Percentiles rank a stretch among this genome's conserved stretches.
These are phyloP conservation scores for Panagrolaimus sp. DNA, from an alignment of 1,140 invertebrate genomes.

Conservation along the genomic window DNA sequence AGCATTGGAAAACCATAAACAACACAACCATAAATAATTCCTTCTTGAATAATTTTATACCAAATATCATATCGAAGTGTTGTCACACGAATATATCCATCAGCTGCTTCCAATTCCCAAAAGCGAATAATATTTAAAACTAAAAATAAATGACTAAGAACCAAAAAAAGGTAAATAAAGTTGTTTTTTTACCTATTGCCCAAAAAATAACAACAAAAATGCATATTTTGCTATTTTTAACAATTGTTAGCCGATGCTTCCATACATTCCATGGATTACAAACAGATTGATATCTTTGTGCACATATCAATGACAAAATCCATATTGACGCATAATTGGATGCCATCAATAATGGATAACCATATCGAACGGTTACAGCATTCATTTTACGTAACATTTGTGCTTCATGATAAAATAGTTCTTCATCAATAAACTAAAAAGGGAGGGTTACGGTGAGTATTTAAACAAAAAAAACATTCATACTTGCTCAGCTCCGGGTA, in stretches of 20 bases:
- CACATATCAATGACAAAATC: constrained; percentile 39
- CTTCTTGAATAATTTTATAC: constrained; percentile 43
- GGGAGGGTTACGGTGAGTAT: not conserved
- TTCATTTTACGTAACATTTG: constrained; percentile 20
- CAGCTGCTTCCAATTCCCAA: constrained; percentile 27
- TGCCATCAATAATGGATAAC: constrained; percentile 36
- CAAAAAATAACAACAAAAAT: constrained; percentile 22
- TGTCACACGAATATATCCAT: not conserved
- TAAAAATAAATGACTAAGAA: constrained; percentile 4
- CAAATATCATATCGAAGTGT: constrained; percentile 26
- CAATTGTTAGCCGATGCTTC: constrained; percentile 25
- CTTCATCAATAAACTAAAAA: constrained; percentile 40
- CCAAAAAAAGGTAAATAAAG: no score
- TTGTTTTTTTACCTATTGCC: constrained; percentile 25
- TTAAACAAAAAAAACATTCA: not conserved
- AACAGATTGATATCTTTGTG: constrained; percentile 37
- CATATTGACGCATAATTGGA: constrained; percentile 40
- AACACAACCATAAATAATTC: constrained; percentile 32
- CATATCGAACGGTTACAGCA: constrained; percentile 17
- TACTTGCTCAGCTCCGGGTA: constrained; percentile 38
- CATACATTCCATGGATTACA: constrained; percentile 35
- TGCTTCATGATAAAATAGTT: constrained; percentile 16
- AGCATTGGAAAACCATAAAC: constrained; percentile 38
- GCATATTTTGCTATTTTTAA: constrained; percentile 36
- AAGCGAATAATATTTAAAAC: constrained; percentile 34